Conservation (phyloP, 2,888 invertebrate genomes). For the Dastarcus helophoroides region DNA sequence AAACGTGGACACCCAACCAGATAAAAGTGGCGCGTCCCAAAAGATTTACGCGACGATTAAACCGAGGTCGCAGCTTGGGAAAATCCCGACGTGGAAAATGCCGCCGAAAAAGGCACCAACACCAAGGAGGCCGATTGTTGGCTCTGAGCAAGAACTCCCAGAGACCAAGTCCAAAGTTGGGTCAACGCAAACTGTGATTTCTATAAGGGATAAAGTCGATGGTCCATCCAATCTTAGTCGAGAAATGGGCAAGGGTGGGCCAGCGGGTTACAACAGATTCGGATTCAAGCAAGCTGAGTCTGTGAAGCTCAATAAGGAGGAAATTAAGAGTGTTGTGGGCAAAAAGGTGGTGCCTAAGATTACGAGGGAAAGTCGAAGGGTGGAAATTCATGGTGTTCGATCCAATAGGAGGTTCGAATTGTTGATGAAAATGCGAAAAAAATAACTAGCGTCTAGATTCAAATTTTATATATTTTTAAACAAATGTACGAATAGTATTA, state of each 20-base stretch:
- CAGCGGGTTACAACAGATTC: conserved; percentile 11
- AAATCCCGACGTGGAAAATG: conserved; percentile 6
- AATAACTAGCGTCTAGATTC: too few relatives aligned
- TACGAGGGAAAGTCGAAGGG: conserved; percentile 25
- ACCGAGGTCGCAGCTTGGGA: background rate
- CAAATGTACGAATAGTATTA: too few relatives aligned
- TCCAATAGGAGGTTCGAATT: conserved; percentile 61
- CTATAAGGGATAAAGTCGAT: too few relatives aligned
- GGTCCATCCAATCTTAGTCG: too few relatives aligned
- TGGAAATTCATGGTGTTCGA: conserved; percentile 52
- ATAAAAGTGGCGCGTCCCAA: background rate
- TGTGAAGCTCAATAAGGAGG: conserved; percentile 15
- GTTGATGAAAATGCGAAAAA: conserved; percentile 48
- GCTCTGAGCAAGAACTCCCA: too few relatives aligned
- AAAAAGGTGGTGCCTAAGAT: conserved; percentile 19
- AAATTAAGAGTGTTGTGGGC: conserved; percentile 19
- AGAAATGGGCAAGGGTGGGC: too few relatives aligned
- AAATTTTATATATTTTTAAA: too few relatives aligned
- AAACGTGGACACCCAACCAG: background rate
- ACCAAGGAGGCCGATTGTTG: too few relatives aligned
- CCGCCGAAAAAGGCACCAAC: conserved; percentile 5
- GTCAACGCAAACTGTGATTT: too few relatives aligned
- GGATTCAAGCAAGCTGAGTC: conserved; percentile 19
- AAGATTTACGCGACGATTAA: background rate
- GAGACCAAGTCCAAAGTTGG: too few relatives aligned